These are phyloP conservation scores for Peromyscus eremicus DNA, from an alignment of 2,797 vertebrate genomes.

Conservation along the genomic window DNA sequence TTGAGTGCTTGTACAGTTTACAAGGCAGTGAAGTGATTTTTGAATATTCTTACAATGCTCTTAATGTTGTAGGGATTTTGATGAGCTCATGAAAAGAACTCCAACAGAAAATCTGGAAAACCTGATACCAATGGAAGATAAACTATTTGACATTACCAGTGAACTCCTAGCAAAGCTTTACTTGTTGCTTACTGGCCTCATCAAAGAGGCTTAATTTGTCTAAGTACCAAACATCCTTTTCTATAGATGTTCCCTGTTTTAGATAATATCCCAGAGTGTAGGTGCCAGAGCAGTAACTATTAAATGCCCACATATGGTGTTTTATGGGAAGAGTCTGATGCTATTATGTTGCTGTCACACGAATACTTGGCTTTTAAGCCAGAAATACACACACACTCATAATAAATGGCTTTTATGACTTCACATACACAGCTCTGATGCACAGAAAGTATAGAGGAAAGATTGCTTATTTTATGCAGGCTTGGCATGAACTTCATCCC, in stretches of 20 bases:
- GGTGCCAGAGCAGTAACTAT: slow-evolving; percentile 63
- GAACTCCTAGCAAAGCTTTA: background rate
- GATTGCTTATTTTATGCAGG: slow-evolving; percentile 72
- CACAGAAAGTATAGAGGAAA: slow-evolving; percentile 71
- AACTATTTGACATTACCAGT: background rate
- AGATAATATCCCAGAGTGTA: slow-evolving; percentile 33
- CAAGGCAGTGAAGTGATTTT: background rate
- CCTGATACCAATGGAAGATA: background rate
- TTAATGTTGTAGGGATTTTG: background rate
- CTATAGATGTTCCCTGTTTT: background rate
- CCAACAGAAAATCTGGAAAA: background rate
- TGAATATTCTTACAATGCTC: background rate
- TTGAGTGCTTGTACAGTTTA: background rate
- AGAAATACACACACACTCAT: slow-evolving; percentile 77
- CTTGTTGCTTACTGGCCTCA: background rate
- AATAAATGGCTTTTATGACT: slow-evolving; percentile 80
- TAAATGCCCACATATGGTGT: slow-evolving; percentile 71
- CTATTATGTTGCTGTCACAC: slow-evolving; percentile 72
- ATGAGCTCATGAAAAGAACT: background rate
- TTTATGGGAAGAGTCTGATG: slow-evolving; percentile 74
- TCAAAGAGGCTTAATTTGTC: background rate
- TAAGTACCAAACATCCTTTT: background rate
- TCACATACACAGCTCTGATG: slow-evolving; percentile 71
- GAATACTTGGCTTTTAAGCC: slow-evolving; percentile 68
- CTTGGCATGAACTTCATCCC: slow-evolving; percentile 73